Evolutionary conservation across 1,140 invertebrate genomes (phyloP), one percentile per base, ranked within the genome.

Genomic region (Phthorimaea operculella): DNA sequence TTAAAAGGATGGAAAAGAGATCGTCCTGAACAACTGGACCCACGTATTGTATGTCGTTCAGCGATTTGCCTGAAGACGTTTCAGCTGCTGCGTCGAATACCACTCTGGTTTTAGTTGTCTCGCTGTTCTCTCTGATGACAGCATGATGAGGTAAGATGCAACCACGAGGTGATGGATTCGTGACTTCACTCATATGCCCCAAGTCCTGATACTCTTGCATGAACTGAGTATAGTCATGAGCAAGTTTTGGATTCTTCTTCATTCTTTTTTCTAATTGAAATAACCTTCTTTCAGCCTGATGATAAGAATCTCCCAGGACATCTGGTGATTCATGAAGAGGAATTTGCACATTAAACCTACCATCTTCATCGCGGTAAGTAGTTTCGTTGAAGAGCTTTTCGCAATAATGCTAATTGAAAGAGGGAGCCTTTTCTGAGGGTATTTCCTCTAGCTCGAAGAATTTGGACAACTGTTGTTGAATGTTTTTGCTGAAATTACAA

Each of bases 71-170:
- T 1, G 57, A 60, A 0, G 62, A 58, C 1, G 77, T 70, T 57
- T 67, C 70, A 1, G 63, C 59, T 1, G 75, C 79, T 6, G 70
- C 83, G 47, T 86, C 71, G 54, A 83, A 86, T 1, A 85, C 83
- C 4, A 74, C 64, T 0, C 77, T 51, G 8, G 74, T 21, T 54
- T 73, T 68, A 0, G 76, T 79, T 8, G 65, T 69, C 34, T 60
- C 54, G 55, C 71, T 75, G 3, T 16, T 16, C 56, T 69, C 58
- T 57, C 62, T 67, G 8, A 74, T 50, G 9, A 77, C 71, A 28
- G 59, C 66, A 59, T 81, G 73, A 61, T 83, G 76, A 33, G 72
- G 68, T 21, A 64, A 49, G 54, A 61, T 59, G 39, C 56, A 64
- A 14, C 36, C 45, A 36, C 39, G 34, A 51, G 33, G 36, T n/a